Evolutionary conservation across 2,797 vertebrate species (phyloP).

Genomic region (Amniataba percoides): DNA sequence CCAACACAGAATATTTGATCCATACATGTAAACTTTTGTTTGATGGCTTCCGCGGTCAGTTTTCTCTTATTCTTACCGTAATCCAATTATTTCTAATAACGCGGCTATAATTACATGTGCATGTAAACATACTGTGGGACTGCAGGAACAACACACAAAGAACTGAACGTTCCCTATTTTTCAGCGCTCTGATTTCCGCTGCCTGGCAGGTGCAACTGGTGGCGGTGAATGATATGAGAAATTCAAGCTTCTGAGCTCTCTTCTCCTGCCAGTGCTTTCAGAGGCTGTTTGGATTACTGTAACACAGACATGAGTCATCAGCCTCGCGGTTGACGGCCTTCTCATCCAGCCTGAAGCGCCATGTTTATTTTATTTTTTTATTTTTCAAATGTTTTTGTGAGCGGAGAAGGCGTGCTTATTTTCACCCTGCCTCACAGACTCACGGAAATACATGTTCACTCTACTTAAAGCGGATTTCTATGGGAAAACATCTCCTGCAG

Average conservation of each 20-base stretch:
- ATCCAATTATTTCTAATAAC: background rate
- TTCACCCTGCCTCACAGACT: conserved; percentile 9
- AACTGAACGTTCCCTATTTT: conserved; percentile 3
- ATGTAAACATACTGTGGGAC: conserved; percentile 3
- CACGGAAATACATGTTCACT: conserved; percentile 9
- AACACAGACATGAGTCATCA: conserved; percentile 67
- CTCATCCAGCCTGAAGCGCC: conserved; percentile 45
- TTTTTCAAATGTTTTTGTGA: background rate
- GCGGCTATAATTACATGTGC: background rate
- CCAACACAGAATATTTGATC: background rate
- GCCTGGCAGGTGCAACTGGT: conserved; percentile 54
- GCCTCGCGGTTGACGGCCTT: conserved; percentile 45
- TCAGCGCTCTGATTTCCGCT: conserved; percentile 19
- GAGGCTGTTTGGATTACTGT: conserved; percentile 44
- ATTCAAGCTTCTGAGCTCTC: conserved; percentile 54
- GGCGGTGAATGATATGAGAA: conserved; percentile 52
- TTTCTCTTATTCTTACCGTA: background rate
- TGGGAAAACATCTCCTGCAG: conserved; percentile 15
- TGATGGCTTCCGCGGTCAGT: background rate
- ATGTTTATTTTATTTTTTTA: conserved; percentile 35
- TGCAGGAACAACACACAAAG: conserved; percentile 24
- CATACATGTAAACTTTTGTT: background rate
- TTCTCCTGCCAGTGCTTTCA: conserved; percentile 42
- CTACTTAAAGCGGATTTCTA: conserved; percentile 2
- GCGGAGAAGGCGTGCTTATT: conserved; percentile 16